Percentiles rank a stretch among this genome's conserved stretches.
phyloP scores from a whole-genome alignment of 2,888 invertebrate species.

The Anoplius nigerrimus region DNA sequence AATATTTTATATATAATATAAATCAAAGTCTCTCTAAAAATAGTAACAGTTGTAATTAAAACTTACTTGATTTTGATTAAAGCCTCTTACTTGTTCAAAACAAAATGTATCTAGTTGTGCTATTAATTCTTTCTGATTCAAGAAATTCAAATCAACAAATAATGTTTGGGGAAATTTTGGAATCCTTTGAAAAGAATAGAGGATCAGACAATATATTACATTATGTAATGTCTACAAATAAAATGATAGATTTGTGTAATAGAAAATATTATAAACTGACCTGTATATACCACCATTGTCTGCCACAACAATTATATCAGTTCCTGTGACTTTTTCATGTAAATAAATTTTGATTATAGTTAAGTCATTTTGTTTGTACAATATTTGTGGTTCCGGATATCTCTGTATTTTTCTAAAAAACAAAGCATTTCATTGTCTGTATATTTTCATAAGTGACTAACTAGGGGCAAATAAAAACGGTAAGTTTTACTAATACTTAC shows the following conservation, averaged over 20 bases:
- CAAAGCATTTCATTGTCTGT: background rate
- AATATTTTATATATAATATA: background rate
- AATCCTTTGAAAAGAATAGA: background rate
- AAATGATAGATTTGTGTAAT: background rate
- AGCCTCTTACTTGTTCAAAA: slow-evolving; percentile 25
- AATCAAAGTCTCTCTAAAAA: slow-evolving; percentile 2
- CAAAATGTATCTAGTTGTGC: slow-evolving; percentile 43
- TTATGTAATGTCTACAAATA: background rate
- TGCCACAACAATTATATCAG: slow-evolving; percentile 48
- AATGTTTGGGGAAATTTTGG: background rate
- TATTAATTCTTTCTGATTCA: slow-evolving; percentile 39
- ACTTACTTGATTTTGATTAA: slow-evolving; percentile 33
- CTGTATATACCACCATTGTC: slow-evolving; percentile 54
- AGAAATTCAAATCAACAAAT: slow-evolving; percentile 26
- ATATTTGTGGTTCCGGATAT: too few relatives aligned
- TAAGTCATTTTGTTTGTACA: slow-evolving; percentile 12
- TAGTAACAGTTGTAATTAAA: background rate
- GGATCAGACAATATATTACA: background rate
- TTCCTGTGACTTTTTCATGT: slow-evolving; percentile 30
- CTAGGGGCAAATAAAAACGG: slow-evolving; percentile 1
- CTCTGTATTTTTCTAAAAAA: slow-evolving; percentile 33
- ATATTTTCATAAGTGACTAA: slow-evolving; percentile 30
- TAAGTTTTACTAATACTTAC: slow-evolving; percentile 47
- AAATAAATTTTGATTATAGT: slow-evolving; percentile 51
- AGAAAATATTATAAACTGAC: slow-evolving; percentile 25